Evolutionary conservation across 2,888 invertebrate species (phyloP), one percentile per base, ranked within the genome.

Genomic region (Caenorhabditis macrosperma): DNA sequence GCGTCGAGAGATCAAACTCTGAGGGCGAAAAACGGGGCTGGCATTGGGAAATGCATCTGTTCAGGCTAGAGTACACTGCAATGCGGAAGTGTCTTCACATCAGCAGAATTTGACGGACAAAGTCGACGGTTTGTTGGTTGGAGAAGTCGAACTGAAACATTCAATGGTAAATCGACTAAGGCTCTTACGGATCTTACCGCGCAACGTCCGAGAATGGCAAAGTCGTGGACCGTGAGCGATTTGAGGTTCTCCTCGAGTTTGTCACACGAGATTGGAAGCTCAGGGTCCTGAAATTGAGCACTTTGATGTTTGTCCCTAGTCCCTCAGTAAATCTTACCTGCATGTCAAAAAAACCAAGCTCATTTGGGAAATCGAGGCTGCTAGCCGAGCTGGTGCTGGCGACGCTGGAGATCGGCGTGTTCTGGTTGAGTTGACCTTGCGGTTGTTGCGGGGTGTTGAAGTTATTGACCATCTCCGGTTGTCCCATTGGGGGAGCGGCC

Each of bases 371-470:
- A 12, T 79, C 79, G 5, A 69, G 22, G 54, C 60, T 79, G 59
- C 59, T 55, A 1, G 66, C 69, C 4, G 72, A 72, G 63, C 78
- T 78, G 41, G 48, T 78, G 69, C 78, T 78, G 0, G 78, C 78
- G 7, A 78, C 78, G 33, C 78, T 78, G 15, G 78, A 78, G n/a
- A 78, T 68, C 12, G 78, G 78, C 0, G 78, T 78, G 41, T 55
- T 78, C 33, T 61, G 68, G 35, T 55, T 68, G 41, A 64, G 12
- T 17, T 61, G 46, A 24, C 26, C 30, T 44, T n/a, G 38, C 17
- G 48, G 78, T 50, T 48, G 61, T 63, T 74, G 78, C 26, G 78
- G 72, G 4, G 63, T 60, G 24, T 66, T 71, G 55, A 66, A 78
- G 35, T 33, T 44, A 44, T 60, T 57, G 26, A 24, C 61, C 38